phyloP scores from a whole-genome alignment of 2,113 vertebrate species.

The Melanerpes formicivorus region DNA sequence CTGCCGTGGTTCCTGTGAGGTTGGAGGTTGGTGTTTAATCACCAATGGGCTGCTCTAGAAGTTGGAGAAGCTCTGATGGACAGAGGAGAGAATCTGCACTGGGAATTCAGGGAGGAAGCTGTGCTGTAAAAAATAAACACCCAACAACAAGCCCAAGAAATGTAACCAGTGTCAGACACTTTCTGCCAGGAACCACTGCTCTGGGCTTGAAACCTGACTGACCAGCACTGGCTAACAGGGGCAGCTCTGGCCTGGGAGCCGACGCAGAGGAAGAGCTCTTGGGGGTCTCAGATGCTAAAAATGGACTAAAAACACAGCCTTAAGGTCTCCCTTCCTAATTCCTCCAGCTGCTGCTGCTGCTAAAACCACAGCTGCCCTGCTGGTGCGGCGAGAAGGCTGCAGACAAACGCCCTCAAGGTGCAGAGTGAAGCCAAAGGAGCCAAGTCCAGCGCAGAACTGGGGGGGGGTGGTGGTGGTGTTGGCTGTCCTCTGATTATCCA shows the following conservation, averaged over 20 bases:
- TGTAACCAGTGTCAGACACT: slow-evolving; percentile 10
- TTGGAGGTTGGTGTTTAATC: neutral
- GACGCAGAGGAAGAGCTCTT: slow-evolving; percentile 41
- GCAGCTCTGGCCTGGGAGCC: slow-evolving; percentile 25
- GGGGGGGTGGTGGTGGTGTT: neutral
- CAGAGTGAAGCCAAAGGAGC: slow-evolving; percentile 70
- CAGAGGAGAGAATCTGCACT: slow-evolving; percentile 71
- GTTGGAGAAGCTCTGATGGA: neutral
- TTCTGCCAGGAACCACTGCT: slow-evolving; percentile 59
- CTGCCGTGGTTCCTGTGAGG: neutral
- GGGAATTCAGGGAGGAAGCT: slow-evolving; percentile 41
- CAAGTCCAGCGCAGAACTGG: slow-evolving; percentile 77
- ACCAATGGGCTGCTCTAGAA: neutral
- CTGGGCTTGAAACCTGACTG: slow-evolving; percentile 49
- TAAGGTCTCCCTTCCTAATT: slow-evolving; percentile 73
- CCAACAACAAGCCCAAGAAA: slow-evolving; percentile 14
- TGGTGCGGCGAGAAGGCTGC: slow-evolving; percentile 34
- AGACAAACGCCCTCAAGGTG: slow-evolving; percentile 77
- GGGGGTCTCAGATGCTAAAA: slow-evolving; percentile 34
- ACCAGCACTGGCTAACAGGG: neutral
- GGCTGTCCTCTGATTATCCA: slow-evolving; percentile 70
- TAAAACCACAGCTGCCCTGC: slow-evolving; percentile 69
- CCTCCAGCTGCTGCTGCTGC: slow-evolving; percentile 61
- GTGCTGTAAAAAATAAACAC: neutral
- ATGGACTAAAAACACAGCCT: slow-evolving; percentile 26